These are phyloP conservation scores for Macropis europaea DNA, from an alignment of 2,888 invertebrate genomes.

Conservation along the genomic window DNA sequence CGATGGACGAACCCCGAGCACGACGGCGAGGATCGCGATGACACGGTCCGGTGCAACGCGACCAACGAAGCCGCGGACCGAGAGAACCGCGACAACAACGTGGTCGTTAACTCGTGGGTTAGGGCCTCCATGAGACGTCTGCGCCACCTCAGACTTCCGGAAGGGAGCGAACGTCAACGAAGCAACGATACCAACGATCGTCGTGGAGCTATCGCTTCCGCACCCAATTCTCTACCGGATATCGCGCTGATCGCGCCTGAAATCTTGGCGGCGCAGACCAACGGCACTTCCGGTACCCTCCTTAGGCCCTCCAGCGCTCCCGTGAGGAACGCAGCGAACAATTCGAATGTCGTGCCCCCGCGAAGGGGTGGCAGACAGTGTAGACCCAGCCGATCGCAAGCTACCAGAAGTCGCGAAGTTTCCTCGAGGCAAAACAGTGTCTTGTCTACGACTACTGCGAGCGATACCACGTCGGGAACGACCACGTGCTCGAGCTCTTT, in stretches of 20 bases:
- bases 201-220: slow-evolving; percentile 53
- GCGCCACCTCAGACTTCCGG: slow-evolving; percentile 81
- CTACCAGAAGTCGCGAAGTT: slow-evolving; percentile 32
- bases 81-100: slow-evolving; percentile 42
- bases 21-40: slow-evolving; percentile 13
- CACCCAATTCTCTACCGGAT: slow-evolving; percentile 74
- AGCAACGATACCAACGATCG: slow-evolving; percentile 32
- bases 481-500: slow-evolving; percentile 66
- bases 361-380: slow-evolving; percentile 50
- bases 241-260: slow-evolving; percentile 76
- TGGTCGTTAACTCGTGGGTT: slow-evolving; percentile 79
- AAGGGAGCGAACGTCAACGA: slow-evolving; percentile 49
- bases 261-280: slow-evolving; percentile 75
- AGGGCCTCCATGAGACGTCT: slow-evolving; percentile 82
- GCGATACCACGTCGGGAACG: slow-evolving; percentile 57
- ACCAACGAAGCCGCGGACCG: slow-evolving; percentile 72
- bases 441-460: slow-evolving; percentile 60
- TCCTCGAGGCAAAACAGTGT: slow-evolving; percentile 60
- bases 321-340: slow-evolving; percentile 41
- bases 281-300: slow-evolving; percentile 64
- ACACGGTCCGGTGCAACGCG: slow-evolving; percentile 68
- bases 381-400: slow-evolving; percentile 28
- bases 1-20: slow-evolving; percentile 39
- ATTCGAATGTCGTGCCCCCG: slow-evolving; percentile 22
- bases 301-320: slow-evolving; percentile 73